Evolutionary conservation across 2,797 vertebrate genomes (phyloP).

Genomic region (Hirundo rustica): DNA sequence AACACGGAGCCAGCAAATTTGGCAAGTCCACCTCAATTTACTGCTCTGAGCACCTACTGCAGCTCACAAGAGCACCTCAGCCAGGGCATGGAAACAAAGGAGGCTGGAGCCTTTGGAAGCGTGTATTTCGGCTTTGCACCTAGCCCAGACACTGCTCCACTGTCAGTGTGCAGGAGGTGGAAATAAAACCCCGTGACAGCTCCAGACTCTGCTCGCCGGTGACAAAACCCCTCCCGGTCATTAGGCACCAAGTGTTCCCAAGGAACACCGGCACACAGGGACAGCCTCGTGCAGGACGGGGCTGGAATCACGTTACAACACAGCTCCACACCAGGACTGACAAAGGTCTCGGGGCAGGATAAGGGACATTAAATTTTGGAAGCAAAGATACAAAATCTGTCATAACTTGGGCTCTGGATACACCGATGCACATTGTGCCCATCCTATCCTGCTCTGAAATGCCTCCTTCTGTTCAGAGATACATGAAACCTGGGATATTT

Average conservation of each 20-base stretch:
- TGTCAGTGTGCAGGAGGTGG: constrained; percentile 37
- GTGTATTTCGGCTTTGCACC: not conserved
- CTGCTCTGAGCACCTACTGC: not conserved
- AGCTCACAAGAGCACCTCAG: not conserved
- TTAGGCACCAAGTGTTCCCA: not conserved
- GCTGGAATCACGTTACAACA: not conserved
- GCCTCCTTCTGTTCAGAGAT: not conserved
- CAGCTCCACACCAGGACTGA: not conserved
- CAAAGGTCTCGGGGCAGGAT: accelerated
- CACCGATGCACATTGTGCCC: accelerated
- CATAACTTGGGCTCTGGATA: accelerated
- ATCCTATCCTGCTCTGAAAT: not conserved
- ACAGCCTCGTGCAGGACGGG: not conserved
- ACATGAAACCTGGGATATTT: not conserved
- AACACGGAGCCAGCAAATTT: not conserved
- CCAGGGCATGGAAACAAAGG: not conserved
- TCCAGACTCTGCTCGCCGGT: not conserved
- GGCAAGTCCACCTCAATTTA: too few species aligned
- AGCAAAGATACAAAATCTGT: not conserved
- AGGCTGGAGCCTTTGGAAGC: not conserved
- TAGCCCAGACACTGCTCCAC: not conserved
- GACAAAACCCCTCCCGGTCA: not conserved
- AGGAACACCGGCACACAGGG: not conserved
- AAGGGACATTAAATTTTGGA: not conserved
- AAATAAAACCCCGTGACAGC: constrained; percentile 32